Conservation (phyloP, 2,888 invertebrate species). For the Hydroisotoma schaefferi region DNA sequence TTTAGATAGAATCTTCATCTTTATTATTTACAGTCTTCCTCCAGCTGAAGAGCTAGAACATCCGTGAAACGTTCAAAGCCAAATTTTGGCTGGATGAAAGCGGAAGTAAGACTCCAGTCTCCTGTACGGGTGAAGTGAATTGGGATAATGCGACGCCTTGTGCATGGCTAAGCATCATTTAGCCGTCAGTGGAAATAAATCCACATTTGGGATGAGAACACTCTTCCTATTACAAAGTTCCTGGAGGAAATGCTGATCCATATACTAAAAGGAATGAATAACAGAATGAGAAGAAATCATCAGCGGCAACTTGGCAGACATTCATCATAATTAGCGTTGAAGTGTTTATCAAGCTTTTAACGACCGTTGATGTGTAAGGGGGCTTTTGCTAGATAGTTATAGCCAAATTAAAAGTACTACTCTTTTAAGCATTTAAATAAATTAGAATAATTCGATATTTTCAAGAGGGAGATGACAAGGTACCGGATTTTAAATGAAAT, state of each 20-base stretch:
- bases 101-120: constrained; percentile 12
- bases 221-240: background rate
- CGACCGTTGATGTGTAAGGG: no score
- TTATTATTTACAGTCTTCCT: no score
- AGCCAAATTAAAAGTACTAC: no score
- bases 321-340: background rate
- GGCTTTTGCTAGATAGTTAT: no score
- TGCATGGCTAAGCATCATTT: constrained; percentile 9
- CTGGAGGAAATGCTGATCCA: background rate
- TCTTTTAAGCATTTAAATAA: no score
- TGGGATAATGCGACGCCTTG: constrained; percentile 16
- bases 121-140: constrained; percentile 9
- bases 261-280: background rate
- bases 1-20: no score
- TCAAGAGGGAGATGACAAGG: no score
- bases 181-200: background rate
- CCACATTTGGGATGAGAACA: background rate
- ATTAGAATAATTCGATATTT: no score
- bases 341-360: no score
- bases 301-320: background rate
- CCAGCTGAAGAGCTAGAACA: no score
- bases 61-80: no score
- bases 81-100: background rate
- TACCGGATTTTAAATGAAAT: no score
- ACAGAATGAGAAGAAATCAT: background rate